A percentile compares a stretch with the other conserved stretches of the same genome.
phyloP scores from a whole-genome alignment of 2,888 invertebrate species.

The Leptogaster cylindrica region DNA sequence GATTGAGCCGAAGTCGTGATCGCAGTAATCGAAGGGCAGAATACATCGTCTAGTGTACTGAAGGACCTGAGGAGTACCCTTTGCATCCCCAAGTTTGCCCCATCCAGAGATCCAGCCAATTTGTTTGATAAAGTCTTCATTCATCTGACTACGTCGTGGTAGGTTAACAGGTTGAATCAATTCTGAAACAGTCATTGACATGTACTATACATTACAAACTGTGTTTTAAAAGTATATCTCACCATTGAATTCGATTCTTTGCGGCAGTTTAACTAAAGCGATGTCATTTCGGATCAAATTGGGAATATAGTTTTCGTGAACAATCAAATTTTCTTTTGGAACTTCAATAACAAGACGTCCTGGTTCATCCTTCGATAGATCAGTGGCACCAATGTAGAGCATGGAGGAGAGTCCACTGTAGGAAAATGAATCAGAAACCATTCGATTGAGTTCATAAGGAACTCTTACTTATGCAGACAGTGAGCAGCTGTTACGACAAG shows the following conservation, averaged over 20 bases:
- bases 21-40: neutral
- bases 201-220: neutral
- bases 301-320: slow-evolving; percentile 59
- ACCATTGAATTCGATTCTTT: slow-evolving; percentile 57
- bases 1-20: neutral
- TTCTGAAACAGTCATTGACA: neutral
- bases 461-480: slow-evolving; percentile 4
- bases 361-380: slow-evolving; percentile 14
- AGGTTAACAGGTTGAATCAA: neutral
- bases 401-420: slow-evolving; percentile 4
- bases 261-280: slow-evolving; percentile 56
- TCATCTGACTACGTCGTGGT: slow-evolving; percentile 3
- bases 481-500: slow-evolving; percentile 42
- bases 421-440: neutral
- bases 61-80: neutral
- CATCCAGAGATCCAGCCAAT: slow-evolving; percentile 20
- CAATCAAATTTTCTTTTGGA: slow-evolving; percentile 50
- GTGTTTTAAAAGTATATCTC: slow-evolving; percentile 12
- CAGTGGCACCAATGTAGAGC: slow-evolving; percentile 37
- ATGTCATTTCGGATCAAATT: slow-evolving; percentile 58
- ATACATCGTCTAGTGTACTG: slow-evolving; percentile 10
- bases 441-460: neutral
- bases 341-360: slow-evolving; percentile 29
- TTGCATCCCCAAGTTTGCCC: slow-evolving; percentile 1
- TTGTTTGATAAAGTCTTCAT: neutral